Base-by-base conservation (phyloP, 1,140 invertebrate species). In the Araneus ventricosus region DNA sequence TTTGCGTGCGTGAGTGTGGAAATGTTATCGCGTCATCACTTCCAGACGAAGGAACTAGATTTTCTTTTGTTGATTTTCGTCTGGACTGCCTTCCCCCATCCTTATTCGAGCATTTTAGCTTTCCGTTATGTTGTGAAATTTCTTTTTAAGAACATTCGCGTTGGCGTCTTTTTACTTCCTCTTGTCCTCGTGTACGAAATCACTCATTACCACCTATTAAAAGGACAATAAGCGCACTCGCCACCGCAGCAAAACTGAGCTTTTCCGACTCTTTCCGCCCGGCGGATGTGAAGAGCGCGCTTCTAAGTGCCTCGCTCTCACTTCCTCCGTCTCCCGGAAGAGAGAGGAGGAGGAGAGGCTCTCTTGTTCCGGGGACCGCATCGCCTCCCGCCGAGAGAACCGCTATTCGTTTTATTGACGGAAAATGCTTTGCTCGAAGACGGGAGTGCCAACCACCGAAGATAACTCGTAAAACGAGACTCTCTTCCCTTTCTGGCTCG, bases 321-420 rank as follows among this genome's bases (percentile, higher is more conserved):
- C n/a, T 39, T 4, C 41, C 45, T 22, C 6, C 17, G n/a, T 34
- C 34, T 57, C 6, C 57, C 7, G 27, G 2, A 87, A 87, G 27
- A 37, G 10, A 61, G n/a, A 7, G 6, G 27, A 27, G 34, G 14
- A 37, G 63, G 87, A 88, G n/a, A n/a, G n/a, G 37, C 63, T n/a
- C 37, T n/a, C 75, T 88, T 41, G 30, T 75, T 75, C 39, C 34
- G 4, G 14, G 52, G 30, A 86, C 22, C 20, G 75, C 22, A 52
- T 41, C 24, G n/a, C 27, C 27, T 7, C n/a, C 59, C 24, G 22
- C 20, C 27, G 57, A 27, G 85, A 37, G 39, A 87, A 87, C 14
- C 22, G n/a, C 85, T 87, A 87, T 86, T 86, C 37, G 61, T 87
- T 87, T 87, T 87, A 87, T 87, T 87, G 61, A 87, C 85, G 85